Percentiles rank a stretch among this genome's conserved stretches.
Evolutionary conservation across 1,140 invertebrate species (phyloP).

Genomic region (Drosophila ironensis): DNA sequence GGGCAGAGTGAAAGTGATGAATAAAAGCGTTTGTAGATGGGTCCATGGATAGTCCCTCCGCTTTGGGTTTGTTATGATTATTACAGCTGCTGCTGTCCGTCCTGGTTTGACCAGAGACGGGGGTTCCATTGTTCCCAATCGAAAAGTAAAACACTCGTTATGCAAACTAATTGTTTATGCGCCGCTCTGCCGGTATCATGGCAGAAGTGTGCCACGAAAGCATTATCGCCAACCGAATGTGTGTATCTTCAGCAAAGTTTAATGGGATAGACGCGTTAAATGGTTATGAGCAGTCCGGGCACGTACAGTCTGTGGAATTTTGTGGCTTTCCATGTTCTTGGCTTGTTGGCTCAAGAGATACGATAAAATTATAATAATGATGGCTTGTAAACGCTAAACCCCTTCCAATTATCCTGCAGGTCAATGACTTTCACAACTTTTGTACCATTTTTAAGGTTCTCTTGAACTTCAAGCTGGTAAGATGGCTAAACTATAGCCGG

Average conservation of each 20-base stretch:
- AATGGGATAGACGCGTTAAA: neutral
- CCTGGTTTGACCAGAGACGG: conserved; percentile 11
- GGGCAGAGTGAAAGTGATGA: conserved; percentile 58
- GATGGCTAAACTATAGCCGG: neutral
- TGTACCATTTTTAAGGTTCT: too few relatives aligned
- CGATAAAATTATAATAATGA: neutral
- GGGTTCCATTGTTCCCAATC: conserved; percentile 44
- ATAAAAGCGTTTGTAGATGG: conserved; percentile 50
- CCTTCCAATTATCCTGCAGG: neutral
- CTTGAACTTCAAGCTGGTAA: neutral
- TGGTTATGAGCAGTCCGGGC: neutral
- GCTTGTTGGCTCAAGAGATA: neutral
- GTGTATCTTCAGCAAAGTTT: conserved; percentile 6
- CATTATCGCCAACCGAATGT: conserved; percentile 3
- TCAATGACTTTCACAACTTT: neutral
- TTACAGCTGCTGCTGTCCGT: conserved; percentile 58
- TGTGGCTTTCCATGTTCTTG: neutral
- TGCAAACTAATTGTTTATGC: conserved; percentile 65
- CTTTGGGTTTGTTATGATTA: conserved; percentile 66
- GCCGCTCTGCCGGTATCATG: neutral
- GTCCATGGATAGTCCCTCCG: conserved; percentile 47
- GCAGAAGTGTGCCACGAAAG: conserved; percentile 17
- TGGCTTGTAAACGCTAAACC: neutral
- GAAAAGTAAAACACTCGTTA: conserved; percentile 61
- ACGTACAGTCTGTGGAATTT: conserved; percentile 2